phyloP scores from a whole-genome alignment of 2,888 invertebrate species.

The Vanessa cardui region DNA sequence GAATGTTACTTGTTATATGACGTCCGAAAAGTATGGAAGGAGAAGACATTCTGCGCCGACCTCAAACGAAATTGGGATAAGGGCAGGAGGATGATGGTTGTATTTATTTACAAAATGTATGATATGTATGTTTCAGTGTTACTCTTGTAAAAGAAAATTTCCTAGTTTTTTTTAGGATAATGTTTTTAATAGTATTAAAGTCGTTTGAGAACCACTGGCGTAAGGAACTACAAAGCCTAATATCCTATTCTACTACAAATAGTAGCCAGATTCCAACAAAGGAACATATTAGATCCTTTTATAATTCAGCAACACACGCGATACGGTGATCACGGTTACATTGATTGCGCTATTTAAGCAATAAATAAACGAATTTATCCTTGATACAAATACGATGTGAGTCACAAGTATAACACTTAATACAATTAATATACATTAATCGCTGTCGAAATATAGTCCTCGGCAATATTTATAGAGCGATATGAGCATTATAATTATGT shows the following conservation, averaged over 20 bases:
- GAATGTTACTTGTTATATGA: too few relatives aligned
- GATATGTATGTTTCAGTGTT: too few relatives aligned
- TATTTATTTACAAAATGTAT: too few relatives aligned
- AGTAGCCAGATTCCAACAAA: slow-evolving; percentile 20
- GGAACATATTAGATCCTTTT: slow-evolving; percentile 31
- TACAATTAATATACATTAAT: slow-evolving; percentile 16
- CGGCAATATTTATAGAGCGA: background rate
- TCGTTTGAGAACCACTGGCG: too few relatives aligned
- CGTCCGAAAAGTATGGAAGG: too few relatives aligned
- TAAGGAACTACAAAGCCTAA: background rate
- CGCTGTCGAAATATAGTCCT: slow-evolving; percentile 18
- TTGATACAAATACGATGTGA: slow-evolving; percentile 29
- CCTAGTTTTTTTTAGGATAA: too few relatives aligned
- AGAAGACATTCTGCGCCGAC: too few relatives aligned
- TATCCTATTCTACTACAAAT: slow-evolving; percentile 5
- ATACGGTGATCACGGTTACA: slow-evolving; percentile 30
- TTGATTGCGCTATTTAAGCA: slow-evolving; percentile 24
- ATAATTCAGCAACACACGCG: slow-evolving; percentile 33
- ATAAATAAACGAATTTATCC: slow-evolving; percentile 17
- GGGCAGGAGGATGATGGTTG: too few relatives aligned
- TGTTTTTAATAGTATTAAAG: too few relatives aligned
- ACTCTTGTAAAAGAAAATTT: too few relatives aligned
- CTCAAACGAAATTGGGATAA: too few relatives aligned
- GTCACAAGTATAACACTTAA: slow-evolving; percentile 12
- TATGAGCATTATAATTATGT: background rate